phyloP scores from a whole-genome alignment of 2,113 vertebrate species.

The Microcebus murinus region DNA sequence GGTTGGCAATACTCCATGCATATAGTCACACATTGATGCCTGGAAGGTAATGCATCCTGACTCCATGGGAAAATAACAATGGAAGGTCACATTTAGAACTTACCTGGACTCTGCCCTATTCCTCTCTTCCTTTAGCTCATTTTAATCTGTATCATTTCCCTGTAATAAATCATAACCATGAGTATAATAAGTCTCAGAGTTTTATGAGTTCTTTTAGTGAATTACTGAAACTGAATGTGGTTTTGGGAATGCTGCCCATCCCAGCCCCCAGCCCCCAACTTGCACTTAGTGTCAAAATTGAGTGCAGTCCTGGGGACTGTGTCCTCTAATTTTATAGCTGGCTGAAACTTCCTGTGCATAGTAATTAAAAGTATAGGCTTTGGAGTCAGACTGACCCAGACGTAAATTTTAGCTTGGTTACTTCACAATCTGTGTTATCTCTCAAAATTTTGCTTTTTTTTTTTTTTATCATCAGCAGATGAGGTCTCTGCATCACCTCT shows the following conservation, averaged over 20 bases:
- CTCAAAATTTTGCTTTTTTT: neutral
- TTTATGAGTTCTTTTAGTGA: neutral
- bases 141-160: neutral
- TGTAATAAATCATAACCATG: neutral
- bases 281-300: neutral
- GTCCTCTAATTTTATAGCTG: neutral
- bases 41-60: neutral
- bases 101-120: neutral
- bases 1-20: neutral
- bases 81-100: neutral
- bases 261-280: neutral
- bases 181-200: slow-evolving; percentile 1
- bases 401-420: neutral
- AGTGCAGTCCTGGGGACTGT: neutral
- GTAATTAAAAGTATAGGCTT: neutral
- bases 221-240: neutral
- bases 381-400: neutral
- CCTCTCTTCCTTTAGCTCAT: neutral
- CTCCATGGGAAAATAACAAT: neutral
- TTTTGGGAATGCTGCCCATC: neutral
- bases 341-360: neutral
- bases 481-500: neutral
- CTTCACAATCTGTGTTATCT: neutral
- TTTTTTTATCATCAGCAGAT: neutral
- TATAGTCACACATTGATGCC: neutral